Evolutionary conservation across 1,140 invertebrate genomes (phyloP).

Genomic region (Heliconius hermathena): DNA sequence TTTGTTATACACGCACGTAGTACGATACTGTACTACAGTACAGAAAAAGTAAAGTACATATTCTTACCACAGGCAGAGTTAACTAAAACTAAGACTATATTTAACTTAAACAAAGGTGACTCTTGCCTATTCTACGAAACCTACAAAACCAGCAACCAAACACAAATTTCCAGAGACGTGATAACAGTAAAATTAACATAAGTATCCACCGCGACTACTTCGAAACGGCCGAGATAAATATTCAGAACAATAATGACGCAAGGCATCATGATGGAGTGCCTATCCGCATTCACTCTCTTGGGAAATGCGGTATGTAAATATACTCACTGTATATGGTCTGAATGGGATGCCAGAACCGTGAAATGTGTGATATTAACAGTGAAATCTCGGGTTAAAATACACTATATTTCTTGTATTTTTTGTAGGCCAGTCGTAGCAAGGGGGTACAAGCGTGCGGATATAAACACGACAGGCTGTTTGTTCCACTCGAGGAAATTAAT

Average conservation of each 20-base stretch:
- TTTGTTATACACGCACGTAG: too few relatives aligned
- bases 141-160: neutral
- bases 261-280: constrained; percentile 8
- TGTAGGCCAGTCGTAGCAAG: too few relatives aligned
- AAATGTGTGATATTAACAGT: constrained; percentile 7
- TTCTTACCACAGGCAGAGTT: too few relatives aligned
- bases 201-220: neutral
- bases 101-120: neutral
- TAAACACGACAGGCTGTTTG: too few relatives aligned
- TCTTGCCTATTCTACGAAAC: neutral
- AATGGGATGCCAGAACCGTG: constrained; percentile 4
- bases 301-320: constrained; percentile 13
- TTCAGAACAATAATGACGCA: constrained; percentile 24
- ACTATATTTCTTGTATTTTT: neutral
- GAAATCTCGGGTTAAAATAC: neutral
- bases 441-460: too few relatives aligned
- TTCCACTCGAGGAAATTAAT: too few relatives aligned
- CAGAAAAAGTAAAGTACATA: too few relatives aligned
- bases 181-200: constrained; percentile 7
- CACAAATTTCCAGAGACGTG: neutral
- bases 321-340: neutral
- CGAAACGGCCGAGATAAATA: constrained; percentile 14
- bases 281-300: constrained; percentile 4
- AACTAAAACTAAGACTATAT: neutral
- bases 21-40: too few relatives aligned